Evolutionary conservation across 2,113 vertebrate species (phyloP).

Genomic region (Anhinga anhinga): DNA sequence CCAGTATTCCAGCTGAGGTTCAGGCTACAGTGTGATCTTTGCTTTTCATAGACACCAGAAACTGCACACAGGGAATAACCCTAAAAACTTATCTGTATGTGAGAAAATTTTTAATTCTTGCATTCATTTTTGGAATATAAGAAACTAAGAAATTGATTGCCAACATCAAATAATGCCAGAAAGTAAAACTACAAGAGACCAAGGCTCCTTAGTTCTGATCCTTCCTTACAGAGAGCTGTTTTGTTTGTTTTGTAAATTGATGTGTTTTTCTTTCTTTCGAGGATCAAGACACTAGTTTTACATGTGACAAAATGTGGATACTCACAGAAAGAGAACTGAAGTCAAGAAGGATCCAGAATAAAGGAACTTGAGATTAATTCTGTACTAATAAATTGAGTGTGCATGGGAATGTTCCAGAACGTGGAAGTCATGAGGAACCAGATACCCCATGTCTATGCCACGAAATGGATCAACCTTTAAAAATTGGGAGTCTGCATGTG

Average conservation of each 20-base stretch:
- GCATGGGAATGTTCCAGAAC: background rate
- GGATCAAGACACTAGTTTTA: background rate
- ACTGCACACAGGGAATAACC: background rate
- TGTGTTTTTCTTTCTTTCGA: background rate
- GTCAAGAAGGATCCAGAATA: background rate
- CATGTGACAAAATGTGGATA: background rate
- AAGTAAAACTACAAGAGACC: background rate
- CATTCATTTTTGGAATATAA: background rate
- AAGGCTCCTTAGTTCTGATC: background rate
- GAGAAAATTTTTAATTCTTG: rapidly evolving
- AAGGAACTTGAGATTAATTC: background rate
- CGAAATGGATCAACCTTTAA: background rate
- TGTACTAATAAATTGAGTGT: background rate
- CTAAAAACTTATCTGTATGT: background rate
- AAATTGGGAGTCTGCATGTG: background rate
- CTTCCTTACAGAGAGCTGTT: background rate
- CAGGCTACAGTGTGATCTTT: background rate
- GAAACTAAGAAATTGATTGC: background rate
- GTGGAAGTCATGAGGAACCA: background rate
- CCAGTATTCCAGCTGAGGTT: background rate
- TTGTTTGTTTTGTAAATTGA: background rate
- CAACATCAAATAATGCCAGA: background rate
- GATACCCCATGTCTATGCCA: background rate
- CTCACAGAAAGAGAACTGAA: background rate
- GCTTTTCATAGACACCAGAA: background rate